Evolutionary conservation across 2,888 invertebrate species (phyloP).

Genomic region (Orchesellides sinensis): DNA sequence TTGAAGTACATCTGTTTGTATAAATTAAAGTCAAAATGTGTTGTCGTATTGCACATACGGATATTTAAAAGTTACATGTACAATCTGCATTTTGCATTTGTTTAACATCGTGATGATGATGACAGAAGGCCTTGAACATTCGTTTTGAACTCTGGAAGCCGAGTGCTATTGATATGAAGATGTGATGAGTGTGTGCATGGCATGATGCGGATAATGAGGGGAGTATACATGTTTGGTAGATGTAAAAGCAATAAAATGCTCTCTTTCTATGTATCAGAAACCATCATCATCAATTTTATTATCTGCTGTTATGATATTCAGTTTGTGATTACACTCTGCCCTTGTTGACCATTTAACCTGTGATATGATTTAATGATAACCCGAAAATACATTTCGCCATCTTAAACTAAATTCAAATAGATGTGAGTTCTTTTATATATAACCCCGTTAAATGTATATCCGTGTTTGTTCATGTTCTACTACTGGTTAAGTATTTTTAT

Average conservation of each 20-base stretch:
- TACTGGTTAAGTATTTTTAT: too few relatives aligned
- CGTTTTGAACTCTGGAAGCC: slow-evolving; percentile 61
- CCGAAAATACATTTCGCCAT: too few relatives aligned
- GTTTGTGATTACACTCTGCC: slow-evolving; percentile 15
- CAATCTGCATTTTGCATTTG: slow-evolving; percentile 27
- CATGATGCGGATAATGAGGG: slow-evolving; percentile 32
- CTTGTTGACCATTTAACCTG: slow-evolving; percentile 41
- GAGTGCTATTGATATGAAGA: too few relatives aligned
- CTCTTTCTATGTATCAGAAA: neutral
- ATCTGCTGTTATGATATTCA: neutral
- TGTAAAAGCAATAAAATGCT: neutral
- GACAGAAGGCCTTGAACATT: slow-evolving; percentile 56
- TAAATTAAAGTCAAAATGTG: too few relatives aligned
- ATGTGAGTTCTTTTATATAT: too few relatives aligned
- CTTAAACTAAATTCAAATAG: too few relatives aligned
- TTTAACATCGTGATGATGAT: neutral
- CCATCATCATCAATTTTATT: neutral
- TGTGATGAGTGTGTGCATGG: too few relatives aligned
- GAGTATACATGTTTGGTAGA: neutral
- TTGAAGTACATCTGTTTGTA: neutral
- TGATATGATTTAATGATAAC: too few relatives aligned
- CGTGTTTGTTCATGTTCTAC: too few relatives aligned
- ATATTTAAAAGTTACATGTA: too few relatives aligned
- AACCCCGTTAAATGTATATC: too few relatives aligned
- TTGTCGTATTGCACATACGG: too few relatives aligned